These are phyloP conservation scores for Heliconius ismenius DNA, from an alignment of 2,888 invertebrate genomes.

Conservation along the genomic window DNA sequence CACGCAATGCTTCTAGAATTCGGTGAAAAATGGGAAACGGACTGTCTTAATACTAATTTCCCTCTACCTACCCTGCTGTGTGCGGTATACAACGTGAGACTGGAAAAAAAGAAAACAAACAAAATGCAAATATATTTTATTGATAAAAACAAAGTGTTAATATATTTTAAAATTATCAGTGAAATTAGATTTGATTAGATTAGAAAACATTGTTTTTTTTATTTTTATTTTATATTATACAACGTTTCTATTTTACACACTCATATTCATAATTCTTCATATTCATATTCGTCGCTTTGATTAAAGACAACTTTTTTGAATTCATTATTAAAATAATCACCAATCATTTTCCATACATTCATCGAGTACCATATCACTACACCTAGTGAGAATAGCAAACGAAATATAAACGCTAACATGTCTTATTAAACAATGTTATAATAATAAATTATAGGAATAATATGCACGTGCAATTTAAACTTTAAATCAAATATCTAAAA, in stretches of 20 bases:
- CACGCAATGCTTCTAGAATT: no score
- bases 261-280: conserved; percentile 49
- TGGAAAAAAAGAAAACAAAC: no score
- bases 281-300: conserved; percentile 52
- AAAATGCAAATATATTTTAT: no score
- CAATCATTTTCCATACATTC: conserved; percentile 87
- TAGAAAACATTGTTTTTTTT: no score
- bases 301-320: conserved; percentile 83
- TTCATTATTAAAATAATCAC: conserved; percentile 87
- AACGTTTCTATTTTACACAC: background rate
- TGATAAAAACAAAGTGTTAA: no score
- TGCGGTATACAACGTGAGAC: no score
- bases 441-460: background rate
- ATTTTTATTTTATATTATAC: background rate
- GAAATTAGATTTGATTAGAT: no score
- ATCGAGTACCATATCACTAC: conserved; percentile 88
- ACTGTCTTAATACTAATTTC: no score
- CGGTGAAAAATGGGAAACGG: no score
- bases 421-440: conserved; percentile 32
- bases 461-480: background rate
- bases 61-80: no score
- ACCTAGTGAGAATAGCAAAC: conserved; percentile 84
- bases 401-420: conserved; percentile 85
- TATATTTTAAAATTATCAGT: no score
- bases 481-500: background rate